phyloP scores from a whole-genome alignment of 53 echinoderm and acorn worm genomes.

The Stichopus horrens region DNA sequence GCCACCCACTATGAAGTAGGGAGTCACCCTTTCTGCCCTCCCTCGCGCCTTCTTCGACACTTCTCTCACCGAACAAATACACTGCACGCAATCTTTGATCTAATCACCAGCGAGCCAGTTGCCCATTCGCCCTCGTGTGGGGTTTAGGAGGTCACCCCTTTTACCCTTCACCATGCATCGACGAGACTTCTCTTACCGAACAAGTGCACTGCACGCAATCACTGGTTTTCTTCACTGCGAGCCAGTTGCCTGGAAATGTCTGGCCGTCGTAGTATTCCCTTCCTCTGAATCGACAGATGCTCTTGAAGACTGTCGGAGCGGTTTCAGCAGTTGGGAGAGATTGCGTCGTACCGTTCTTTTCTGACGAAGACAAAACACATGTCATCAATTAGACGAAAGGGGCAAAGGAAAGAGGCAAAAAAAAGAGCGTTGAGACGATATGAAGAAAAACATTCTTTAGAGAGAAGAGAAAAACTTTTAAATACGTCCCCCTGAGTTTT shows the following conservation, averaged over 20 bases:
- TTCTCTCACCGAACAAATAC: conserved; percentile 77
- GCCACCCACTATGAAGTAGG: too few species aligned
- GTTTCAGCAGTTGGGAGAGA: background rate
- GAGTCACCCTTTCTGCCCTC: too few species aligned
- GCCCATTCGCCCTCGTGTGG: background rate
- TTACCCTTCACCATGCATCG: too few species aligned
- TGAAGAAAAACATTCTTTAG: too few species aligned
- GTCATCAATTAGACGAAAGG: too few species aligned
- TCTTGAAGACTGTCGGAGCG: background rate
- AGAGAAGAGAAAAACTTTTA: too few species aligned
- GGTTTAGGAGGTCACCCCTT: too few species aligned
- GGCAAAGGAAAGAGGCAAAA: too few species aligned
- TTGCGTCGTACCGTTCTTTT: conserved; percentile 4
- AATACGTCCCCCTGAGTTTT: too few species aligned
- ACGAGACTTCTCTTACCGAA: conserved; percentile 55
- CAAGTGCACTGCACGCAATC: conserved; percentile 92
- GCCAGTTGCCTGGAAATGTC: conserved; percentile 63
- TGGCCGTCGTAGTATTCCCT: conserved; percentile 63
- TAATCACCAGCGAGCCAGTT: conserved; percentile 58
- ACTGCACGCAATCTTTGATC: conserved; percentile 80
- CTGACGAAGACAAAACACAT: background rate
- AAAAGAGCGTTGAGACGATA: too few species aligned
- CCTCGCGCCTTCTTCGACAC: background rate
- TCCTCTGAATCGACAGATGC: conserved; percentile 50
- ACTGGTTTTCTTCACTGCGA: conserved; percentile 57